Percentiles rank a stretch among this genome's conserved stretches.
Conservation (phyloP, 1,140 invertebrate species). For the Ceratina calcarata region DNA sequence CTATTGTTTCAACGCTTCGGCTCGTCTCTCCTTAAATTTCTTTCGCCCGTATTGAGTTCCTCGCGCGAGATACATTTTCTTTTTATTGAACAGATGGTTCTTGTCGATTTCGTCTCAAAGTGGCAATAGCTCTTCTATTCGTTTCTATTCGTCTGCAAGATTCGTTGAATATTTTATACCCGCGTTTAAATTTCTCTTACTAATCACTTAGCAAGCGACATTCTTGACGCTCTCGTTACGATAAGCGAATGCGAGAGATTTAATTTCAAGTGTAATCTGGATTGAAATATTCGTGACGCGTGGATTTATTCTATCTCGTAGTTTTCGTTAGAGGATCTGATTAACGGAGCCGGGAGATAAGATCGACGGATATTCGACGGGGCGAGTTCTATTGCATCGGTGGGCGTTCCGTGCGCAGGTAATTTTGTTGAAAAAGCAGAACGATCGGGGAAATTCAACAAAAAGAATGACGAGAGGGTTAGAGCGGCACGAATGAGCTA, state of each 20-base stretch:
- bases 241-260: neutral
- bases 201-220: neutral
- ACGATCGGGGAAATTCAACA: conserved; percentile 25
- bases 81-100: conserved; percentile 33
- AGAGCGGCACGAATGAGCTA: neutral
- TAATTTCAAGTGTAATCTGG: neutral
- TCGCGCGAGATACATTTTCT: conserved; percentile 5
- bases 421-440: conserved; percentile 37
- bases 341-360: conserved; percentile 2
- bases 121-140: neutral
- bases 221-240: neutral
- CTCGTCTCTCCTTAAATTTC: conserved; percentile 45
- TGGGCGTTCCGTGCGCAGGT: conserved; percentile 10
- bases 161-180: too few relatives aligned
- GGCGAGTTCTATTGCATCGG: conserved; percentile 24
- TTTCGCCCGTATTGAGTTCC: conserved; percentile 44
- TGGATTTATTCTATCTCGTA: conserved; percentile 6
- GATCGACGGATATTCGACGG: conserved; percentile 13
- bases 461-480: neutral
- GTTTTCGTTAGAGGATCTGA: conserved; percentile 14
- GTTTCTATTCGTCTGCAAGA: too few relatives aligned
- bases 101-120: neutral
- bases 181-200: neutral
- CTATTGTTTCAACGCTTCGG: conserved; percentile 14
- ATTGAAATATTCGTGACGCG: conserved; percentile 5